Evolutionary conservation across 2,113 vertebrate genomes (phyloP), one percentile per base, ranked within the genome.

Genomic region (human): DNA sequence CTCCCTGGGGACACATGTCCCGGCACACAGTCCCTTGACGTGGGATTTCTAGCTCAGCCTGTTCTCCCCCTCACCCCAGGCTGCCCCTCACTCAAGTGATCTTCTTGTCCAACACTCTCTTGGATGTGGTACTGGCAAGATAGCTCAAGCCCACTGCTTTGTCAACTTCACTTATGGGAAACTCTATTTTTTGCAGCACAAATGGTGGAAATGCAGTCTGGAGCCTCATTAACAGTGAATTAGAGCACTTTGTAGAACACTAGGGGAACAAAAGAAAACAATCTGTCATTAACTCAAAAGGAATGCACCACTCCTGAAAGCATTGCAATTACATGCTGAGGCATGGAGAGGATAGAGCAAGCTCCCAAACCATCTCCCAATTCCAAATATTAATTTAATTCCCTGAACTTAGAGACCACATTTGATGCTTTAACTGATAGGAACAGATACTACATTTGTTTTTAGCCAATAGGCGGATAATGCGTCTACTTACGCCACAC

Each of bases 191-290:
- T 96, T 68, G 59, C 38, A 43, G 18, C 48, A 50, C 30, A 80
- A 94, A 85, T 83, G 78, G 80, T 68, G 25, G 84, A 79, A 94
- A 84, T 61, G 89, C 61, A 93, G n/a, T 45, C 45, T 96, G 94
- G 30, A 91, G 38, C 57, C 82, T 95, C 84, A 30, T 90, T 81
- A 97, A 73, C 75, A 94, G 66, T 59, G 93, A 94, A 88, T 95
- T 92, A 82, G 93, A 97, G 72, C 50, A 78, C 76, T 96, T 90
- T 73, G 27, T 55, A 78, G 57, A 70, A 88, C 52, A 78, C 52
- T 59, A 86, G 66, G 38, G 48, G 73, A 85, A 68, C 45, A 86
- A 83, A 8, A 90, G 93, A 93, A 96, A 97, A 72, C 52, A 59
- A 89, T 66, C 70, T 89, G n/a, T 95, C 52, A 82, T 78, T 81